Evolutionary conservation across 2,888 invertebrate species (phyloP), one percentile per base, ranked within the genome.

Genomic region (Ommatoiulus sabulosus): DNA sequence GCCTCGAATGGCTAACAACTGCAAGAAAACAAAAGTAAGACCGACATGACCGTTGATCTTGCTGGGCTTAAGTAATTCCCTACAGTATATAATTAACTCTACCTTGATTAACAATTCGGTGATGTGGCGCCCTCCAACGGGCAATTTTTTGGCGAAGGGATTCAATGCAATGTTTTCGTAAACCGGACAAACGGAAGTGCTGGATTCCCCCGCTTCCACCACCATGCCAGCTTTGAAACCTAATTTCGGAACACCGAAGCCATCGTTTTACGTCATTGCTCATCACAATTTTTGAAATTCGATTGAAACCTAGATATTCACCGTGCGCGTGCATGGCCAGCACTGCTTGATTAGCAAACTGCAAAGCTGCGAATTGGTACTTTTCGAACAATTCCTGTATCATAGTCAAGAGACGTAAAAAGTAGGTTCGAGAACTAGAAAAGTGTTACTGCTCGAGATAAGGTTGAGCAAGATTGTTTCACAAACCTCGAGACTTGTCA

Each of bases 291-390:
- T 20, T 0, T 84, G 3, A 84, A 20, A n/a, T 20, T 52, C 0
- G 43, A 84, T 84, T 17, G n/a, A n/a, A 43, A 84, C 20, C 5
- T 15, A 15, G 85, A n/a, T 10, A 46, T 44, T 44, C 10, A 85
- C 85, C 85, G 35, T 85, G 85, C 6, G 44, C n/a, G 20, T 85
- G 85, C 85, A 85, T 85, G 85, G 44, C 44, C 35, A 85, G 46
- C 17, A 85, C 85, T 85, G 85, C 85, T 85, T 85, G 85, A 20
- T 85, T 85, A n/a, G 44, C 85, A 85, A 85, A 85, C 85, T 85
- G 85, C 44, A 85, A 44, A 44, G 44, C 85, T 15, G 44, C 46
- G 44, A 85, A 85, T 44, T 85, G 85, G 20, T 85, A 85, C 20
- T 85, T 85, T 85, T 85, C 85, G 85, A 85, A 85, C 46, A 85